Percentiles rank a stretch among this genome's conserved stretches.
Evolutionary conservation across 53 echinoderm and acorn worm genomes (phyloP).

Genomic region (Antedon mediterranea): DNA sequence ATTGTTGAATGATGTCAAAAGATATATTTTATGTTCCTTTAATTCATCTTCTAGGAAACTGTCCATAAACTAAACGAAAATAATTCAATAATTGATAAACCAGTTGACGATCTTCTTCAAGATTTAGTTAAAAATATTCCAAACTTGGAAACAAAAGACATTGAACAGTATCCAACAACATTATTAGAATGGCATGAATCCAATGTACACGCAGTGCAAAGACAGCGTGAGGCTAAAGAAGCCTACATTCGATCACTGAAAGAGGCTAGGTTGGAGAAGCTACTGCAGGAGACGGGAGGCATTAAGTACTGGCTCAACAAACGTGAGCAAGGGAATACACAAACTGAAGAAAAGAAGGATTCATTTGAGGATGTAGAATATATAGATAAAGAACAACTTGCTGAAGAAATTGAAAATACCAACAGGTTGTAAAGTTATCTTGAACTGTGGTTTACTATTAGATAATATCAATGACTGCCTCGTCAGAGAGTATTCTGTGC

Average conservation of each 20-base stretch:
- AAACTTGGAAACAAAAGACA: conserved; percentile 16
- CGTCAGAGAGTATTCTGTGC: too few relatives aligned
- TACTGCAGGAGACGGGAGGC: conserved; percentile 49
- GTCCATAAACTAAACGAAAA: conserved; percentile 10
- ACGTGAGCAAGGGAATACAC: conserved; percentile 8
- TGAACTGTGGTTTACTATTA: too few relatives aligned
- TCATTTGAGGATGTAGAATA: not conserved
- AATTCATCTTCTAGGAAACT: conserved; percentile 14
- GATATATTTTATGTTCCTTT: not conserved
- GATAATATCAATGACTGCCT: too few relatives aligned
- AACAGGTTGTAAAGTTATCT: too few relatives aligned
- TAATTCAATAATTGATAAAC: conserved; percentile 14
- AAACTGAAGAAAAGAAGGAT: not conserved
- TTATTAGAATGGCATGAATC: conserved; percentile 30
- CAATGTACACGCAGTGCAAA: conserved; percentile 17
- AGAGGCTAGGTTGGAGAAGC: conserved; percentile 44
- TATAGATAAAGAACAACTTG: not conserved
- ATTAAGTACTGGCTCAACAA: conserved; percentile 48
- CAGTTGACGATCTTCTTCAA: conserved; percentile 31
- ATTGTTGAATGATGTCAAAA: too few relatives aligned
- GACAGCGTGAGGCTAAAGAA: conserved; percentile 28
- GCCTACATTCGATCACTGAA: conserved; percentile 31
- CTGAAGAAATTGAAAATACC: not conserved
- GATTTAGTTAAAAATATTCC: conserved; percentile 22
- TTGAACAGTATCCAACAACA: conserved; percentile 12